Evolutionary conservation across 1,140 invertebrate genomes (phyloP).

Genomic region (Zaprionus gabonicus): DNA sequence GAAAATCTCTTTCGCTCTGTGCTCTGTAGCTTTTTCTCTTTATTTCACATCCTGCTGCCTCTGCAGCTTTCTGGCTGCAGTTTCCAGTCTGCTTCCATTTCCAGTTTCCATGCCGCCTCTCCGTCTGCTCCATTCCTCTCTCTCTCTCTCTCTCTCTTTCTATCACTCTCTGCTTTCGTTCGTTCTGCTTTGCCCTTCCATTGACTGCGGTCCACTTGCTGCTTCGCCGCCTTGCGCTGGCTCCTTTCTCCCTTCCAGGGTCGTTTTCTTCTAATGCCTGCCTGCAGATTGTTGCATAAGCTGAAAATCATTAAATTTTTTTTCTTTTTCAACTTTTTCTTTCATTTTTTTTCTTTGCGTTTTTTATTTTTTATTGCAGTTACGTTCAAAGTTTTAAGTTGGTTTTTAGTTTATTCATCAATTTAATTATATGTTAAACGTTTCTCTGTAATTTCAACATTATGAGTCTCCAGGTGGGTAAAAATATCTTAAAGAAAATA

Average conservation of each 20-base stretch:
- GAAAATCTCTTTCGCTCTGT: conserved; percentile 35
- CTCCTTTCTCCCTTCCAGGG: conserved; percentile 59
- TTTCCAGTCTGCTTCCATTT: conserved; percentile 56
- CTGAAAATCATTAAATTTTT: conserved; percentile 49
- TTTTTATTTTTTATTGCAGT: conserved; percentile 50
- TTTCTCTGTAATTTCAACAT: conserved; percentile 37
- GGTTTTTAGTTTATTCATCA: conserved; percentile 37
- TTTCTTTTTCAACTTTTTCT: conserved; percentile 19
- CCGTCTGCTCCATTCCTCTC: background rate
- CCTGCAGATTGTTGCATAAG: conserved; percentile 78
- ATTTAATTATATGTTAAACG: conserved; percentile 41
- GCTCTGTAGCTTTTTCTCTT: background rate
- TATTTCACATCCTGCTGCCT: conserved; percentile 52
- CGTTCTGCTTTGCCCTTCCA: conserved; percentile 48
- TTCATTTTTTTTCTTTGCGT: conserved; percentile 14
- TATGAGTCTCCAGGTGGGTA: conserved; percentile 78
- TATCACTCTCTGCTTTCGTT: conserved; percentile 17
- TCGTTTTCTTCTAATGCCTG: conserved; percentile 50
- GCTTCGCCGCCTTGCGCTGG: conserved; percentile 57
- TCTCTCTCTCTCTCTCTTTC: background rate
- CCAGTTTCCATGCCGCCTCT: conserved; percentile 33
- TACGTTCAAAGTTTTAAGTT: conserved; percentile 29
- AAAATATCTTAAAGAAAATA: conserved; percentile 19
- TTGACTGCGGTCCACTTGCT: conserved; percentile 73
- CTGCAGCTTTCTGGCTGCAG: conserved; percentile 58